phyloP scores from a whole-genome alignment of 2,888 invertebrate genomes.

The Enchytraeus crypticus region DNA sequence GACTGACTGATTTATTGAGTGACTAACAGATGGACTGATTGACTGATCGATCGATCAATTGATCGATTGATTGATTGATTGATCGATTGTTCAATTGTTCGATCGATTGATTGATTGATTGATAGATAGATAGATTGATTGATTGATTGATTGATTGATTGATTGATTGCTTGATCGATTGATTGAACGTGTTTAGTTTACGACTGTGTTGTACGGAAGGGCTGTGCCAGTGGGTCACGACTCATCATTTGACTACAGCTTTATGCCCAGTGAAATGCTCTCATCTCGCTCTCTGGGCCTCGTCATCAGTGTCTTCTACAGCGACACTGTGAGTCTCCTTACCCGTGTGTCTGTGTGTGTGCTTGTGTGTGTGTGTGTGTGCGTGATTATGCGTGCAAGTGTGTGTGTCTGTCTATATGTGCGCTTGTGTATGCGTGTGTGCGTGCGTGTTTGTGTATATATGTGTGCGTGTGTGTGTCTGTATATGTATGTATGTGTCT shows the following conservation, averaged over 20 bases:
- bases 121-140: no score
- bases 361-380: background rate
- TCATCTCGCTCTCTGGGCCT: constrained; percentile 93
- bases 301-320: constrained; percentile 82
- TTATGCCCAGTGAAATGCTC: constrained; percentile 89
- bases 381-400: background rate
- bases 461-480: background rate
- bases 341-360: background rate
- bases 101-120: no score
- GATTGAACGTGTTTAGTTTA: constrained; percentile 57
- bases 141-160: no score
- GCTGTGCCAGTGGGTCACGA: constrained; percentile 82
- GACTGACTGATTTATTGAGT: no score
- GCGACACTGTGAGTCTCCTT: constrained; percentile 59
- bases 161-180: no score
- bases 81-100: no score
- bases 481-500: background rate
- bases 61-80: no score
- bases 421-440: background rate
- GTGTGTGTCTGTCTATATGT: background rate
- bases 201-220: constrained; percentile 75
- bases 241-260: constrained; percentile 87
- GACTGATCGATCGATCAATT: no score
- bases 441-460: background rate
- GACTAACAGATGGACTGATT: no score